Base-by-base conservation (phyloP, 2,113 vertebrate species). In the Balaenoptera acutorostrata region DNA sequence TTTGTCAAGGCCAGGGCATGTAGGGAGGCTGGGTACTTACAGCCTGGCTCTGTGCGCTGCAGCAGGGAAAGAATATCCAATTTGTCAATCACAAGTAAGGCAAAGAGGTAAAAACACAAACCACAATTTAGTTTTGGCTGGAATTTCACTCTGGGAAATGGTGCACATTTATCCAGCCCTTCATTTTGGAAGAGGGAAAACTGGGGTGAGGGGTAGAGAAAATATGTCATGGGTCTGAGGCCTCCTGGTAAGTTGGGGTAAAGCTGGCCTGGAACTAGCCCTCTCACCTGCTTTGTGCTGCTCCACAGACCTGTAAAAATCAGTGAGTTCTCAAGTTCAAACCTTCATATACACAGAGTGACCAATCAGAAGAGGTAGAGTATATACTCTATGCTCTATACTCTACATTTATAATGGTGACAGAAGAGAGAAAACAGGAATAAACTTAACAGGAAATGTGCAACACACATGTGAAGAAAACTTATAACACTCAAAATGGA, bases 21-120 rank as follows among this genome's bases (percentile, higher is more conserved):
- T 1, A n/a, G 74, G 49, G 44, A 86, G 44, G 25, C 64, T 33
- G n/a, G 44, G 10, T 1, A 23, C 77, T 31, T 20, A 23, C 29
- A 33, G 41, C n/a, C 36, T 10, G 2, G 80, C 57, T 83, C 83
- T 63, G 20, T 17, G 61, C 27, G 39, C 52, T 0, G 39, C 14
- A 5, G 49, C 12, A 17, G 10, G 17, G 44, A 66, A 85, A 36
- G 23, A 25, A 3, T 4, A 41, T 14, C 3, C 1, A 25, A 6
- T 33, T 85, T 57, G 91, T 33, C 39, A 77, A 5, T 74, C 8
- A 33, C 39, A 46, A 25, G 20, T 44, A 80, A 88, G 55, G n/a
- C 77, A 90, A 86, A 95, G 14, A 88, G 41, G 29, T 52, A 83
- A 87, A 86, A 96, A 72, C 20, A 88, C 29, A 90, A 69, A 68